Percentiles rank a stretch among this genome's conserved stretches.
Evolutionary conservation across 1,140 invertebrate species (phyloP).

Genomic region (Aphelinus atriplicis): DNA sequence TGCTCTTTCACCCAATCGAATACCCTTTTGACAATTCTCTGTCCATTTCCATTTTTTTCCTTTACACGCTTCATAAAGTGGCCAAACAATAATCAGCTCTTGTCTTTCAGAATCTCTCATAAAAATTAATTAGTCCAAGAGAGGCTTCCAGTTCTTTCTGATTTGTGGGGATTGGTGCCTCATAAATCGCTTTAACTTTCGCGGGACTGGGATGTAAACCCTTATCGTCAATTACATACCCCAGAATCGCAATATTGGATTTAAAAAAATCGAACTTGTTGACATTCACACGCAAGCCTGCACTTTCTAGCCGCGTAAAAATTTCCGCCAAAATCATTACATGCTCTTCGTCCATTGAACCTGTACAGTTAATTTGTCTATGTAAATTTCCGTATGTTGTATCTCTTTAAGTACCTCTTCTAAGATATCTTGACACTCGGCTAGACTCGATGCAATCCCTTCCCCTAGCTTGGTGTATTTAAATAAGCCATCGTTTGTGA

Average conservation of each 20-base stretch:
- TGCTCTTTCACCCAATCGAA: slow-evolving; percentile 45
- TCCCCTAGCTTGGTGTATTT: slow-evolving; percentile 51
- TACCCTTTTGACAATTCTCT: slow-evolving; percentile 42
- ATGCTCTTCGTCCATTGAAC: slow-evolving; percentile 43
- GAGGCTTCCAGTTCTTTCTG: slow-evolving; percentile 45
- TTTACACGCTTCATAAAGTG: slow-evolving; percentile 25
- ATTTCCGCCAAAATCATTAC: slow-evolving; percentile 43
- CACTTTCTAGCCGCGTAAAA: slow-evolving; percentile 5
- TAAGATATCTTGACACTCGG: slow-evolving; percentile 50
- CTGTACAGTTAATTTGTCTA: slow-evolving; percentile 53
- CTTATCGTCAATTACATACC: slow-evolving; percentile 44
- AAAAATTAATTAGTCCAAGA: slow-evolving; percentile 49
- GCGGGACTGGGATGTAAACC: slow-evolving; percentile 46
- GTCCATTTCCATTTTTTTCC: slow-evolving; percentile 29
- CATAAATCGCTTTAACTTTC: slow-evolving; percentile 47
- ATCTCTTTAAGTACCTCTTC: slow-evolving; percentile 37
- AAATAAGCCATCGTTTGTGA: slow-evolving; percentile 57
- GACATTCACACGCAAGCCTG: background rate
- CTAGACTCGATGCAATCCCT: slow-evolving; percentile 45
- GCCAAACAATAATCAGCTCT: slow-evolving; percentile 9
- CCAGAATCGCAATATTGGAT: slow-evolving; percentile 50
- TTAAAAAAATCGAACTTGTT: slow-evolving; percentile 17
- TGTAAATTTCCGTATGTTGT: slow-evolving; percentile 31
- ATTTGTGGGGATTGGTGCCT: slow-evolving; percentile 45
- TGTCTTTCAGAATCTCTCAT: slow-evolving; percentile 45